phyloP scores from a whole-genome alignment of 2,797 vertebrate species.

The Helarctos malayanus region DNA sequence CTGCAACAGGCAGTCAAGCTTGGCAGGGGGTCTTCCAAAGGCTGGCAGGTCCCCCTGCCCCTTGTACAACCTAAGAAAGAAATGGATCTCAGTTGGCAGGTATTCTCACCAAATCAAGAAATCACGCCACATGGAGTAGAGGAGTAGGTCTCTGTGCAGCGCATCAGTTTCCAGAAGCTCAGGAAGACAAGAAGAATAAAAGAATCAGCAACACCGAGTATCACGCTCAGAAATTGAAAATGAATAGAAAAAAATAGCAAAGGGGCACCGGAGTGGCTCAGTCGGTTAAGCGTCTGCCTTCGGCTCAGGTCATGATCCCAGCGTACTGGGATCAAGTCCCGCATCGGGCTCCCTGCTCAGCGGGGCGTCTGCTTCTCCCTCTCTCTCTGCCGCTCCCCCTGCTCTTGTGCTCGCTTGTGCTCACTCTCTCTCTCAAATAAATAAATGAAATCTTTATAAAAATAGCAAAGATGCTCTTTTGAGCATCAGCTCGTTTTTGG shows the following conservation, averaged over 20 bases:
- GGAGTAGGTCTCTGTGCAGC: not conserved
- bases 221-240: not conserved
- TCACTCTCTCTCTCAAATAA: too few relatives aligned
- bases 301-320: not conserved
- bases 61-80: not conserved
- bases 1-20: not conserved
- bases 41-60: not conserved
- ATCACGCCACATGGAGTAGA: not conserved
- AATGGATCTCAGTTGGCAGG: not conserved
- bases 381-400: not conserved
- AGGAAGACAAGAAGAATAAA: not conserved
- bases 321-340: not conserved
- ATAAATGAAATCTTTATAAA: not conserved
- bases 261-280: not conserved
- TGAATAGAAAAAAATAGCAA: not conserved
- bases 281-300: not conserved
- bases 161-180: conserved; percentile 25
- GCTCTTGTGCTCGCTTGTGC: not conserved
- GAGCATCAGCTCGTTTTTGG: not conserved
- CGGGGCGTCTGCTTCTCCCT: not conserved
- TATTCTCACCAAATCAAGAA: conserved; percentile 1
- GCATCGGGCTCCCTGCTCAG: not conserved
- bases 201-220: not conserved
- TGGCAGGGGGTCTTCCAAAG: not conserved
- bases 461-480: not conserved